Base-by-base conservation (phyloP, 2,797 vertebrate species). In the Rallus crepitans region DNA sequence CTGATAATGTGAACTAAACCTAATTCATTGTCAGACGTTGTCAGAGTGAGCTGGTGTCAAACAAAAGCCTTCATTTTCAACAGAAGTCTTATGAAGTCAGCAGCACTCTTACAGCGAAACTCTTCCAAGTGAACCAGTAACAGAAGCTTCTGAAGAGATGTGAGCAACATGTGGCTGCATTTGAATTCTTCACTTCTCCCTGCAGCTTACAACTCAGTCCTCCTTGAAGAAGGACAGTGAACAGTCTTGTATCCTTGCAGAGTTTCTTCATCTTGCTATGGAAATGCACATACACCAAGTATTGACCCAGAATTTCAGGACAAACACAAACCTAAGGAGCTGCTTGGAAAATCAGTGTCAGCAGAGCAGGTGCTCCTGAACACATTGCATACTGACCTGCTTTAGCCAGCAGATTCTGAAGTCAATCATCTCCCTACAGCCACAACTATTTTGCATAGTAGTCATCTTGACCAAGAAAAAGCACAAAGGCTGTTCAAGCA, bases 351-450 rank as follows among this genome's bases (percentile, higher is more conserved):
- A 17, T 47, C 4, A 2, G 4, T 59, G 24, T 45, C 40, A 83
- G 47, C 24, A 71, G 27, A 71, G 35, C 25, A 28, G 11, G 15
- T 47, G 11, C 2, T 40, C 27, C 14, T n/a, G 20, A 42, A 12
- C 14, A 35, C 3, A 1, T 12, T 1, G 1, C 7, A 6, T 35
- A 8, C 14, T 28, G 70, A 35, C 9, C 9, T 72, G 9, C 11
- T 27, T 53, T 35, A 7, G 11, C 37, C 27, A 80, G 31, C 24
- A 56, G n/a, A 12, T 63, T 7, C 25, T 39, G 15, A 91, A 63
- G 28, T 45, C 18, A 83, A 40, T 66, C 1, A 25, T 27, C 2
- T 3, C 14, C 11, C 30, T 42, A 4, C 9, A 21, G 14, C 13
- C n/a, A 33, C 53, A 45, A 31, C 3, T 35, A 3, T 20, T 52